phyloP scores from a whole-genome alignment of 2,888 invertebrate species.

The Dexiosoma caninum region DNA sequence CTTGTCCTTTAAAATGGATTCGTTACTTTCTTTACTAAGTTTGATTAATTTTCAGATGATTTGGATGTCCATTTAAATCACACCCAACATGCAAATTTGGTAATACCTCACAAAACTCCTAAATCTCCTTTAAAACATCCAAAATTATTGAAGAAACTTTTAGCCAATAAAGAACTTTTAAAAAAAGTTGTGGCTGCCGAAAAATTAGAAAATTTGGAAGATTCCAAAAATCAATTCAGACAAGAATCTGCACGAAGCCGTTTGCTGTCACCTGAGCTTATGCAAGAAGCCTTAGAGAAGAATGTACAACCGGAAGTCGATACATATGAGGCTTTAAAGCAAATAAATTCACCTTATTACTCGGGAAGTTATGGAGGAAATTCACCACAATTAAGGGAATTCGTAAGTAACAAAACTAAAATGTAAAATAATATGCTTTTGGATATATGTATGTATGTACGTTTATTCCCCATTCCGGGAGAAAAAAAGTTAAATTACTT shows the following conservation, averaged over 20 bases:
- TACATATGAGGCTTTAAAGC: constrained; percentile 55
- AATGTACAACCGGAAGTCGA: constrained; percentile 62
- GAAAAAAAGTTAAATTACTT: no score
- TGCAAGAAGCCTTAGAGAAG: constrained; percentile 68
- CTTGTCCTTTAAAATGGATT: constrained; percentile 15
- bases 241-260: constrained; percentile 66
- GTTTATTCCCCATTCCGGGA: no score
- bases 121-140: constrained; percentile 76
- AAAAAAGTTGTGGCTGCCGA: constrained; percentile 68
- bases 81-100: constrained; percentile 73
- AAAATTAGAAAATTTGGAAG: constrained; percentile 56
- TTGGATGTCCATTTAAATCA: constrained; percentile 76
- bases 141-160: constrained; percentile 76
- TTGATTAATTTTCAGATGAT: constrained; percentile 69
- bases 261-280: constrained; percentile 63
- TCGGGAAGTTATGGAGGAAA: constrained; percentile 60
- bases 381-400: constrained; percentile 65
- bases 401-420: constrained; percentile 68
- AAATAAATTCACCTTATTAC: constrained; percentile 64
- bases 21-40: not conserved
- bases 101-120: constrained; percentile 63
- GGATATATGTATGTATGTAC: no score
- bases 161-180: constrained; percentile 72
- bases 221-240: constrained; percentile 56
- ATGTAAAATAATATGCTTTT: no score